Percentiles rank a stretch among this genome's conserved stretches.
Evolutionary conservation across 2,888 invertebrate species (phyloP).

Genomic region (Phengaris alcon): DNA sequence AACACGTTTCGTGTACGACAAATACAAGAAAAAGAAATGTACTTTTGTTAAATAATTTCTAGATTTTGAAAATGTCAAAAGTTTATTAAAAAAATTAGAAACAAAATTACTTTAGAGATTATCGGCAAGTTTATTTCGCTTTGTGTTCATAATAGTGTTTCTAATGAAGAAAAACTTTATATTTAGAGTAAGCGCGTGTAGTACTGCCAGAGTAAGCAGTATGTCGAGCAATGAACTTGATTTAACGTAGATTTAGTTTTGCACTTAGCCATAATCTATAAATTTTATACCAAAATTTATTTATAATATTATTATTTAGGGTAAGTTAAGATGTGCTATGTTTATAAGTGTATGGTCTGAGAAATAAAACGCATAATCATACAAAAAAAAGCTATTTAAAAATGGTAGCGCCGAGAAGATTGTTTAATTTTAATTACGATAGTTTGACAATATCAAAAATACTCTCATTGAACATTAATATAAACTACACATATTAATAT

Average conservation of each 20-base stretch:
- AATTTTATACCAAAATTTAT: slow-evolving; percentile 46
- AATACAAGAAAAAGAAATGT: neutral
- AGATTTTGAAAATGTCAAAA: neutral
- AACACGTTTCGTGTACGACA: neutral
- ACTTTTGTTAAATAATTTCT: neutral
- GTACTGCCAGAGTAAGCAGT: slow-evolving; percentile 14
- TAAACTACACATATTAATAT: neutral
- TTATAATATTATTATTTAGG: slow-evolving; percentile 40
- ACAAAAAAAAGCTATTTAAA: neutral
- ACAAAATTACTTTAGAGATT: neutral
- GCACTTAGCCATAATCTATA: slow-evolving; percentile 40
- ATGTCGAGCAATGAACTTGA: slow-evolving; percentile 25
- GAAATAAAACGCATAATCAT: neutral
- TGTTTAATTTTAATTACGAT: neutral
- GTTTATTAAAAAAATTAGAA: neutral
- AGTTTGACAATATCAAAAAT: neutral
- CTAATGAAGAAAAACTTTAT: neutral
- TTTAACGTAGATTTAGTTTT: slow-evolving; percentile 34
- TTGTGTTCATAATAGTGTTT: neutral
- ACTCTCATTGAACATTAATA: neutral
- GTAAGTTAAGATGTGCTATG: slow-evolving; percentile 24
- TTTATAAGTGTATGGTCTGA: slow-evolving; percentile 7
- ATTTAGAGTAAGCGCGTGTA: neutral
- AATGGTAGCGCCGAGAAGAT: neutral
- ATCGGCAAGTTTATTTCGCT: neutral